These are phyloP conservation scores for Sparus aurata DNA, from an alignment of 2,797 vertebrate genomes.

Conservation along the genomic window DNA sequence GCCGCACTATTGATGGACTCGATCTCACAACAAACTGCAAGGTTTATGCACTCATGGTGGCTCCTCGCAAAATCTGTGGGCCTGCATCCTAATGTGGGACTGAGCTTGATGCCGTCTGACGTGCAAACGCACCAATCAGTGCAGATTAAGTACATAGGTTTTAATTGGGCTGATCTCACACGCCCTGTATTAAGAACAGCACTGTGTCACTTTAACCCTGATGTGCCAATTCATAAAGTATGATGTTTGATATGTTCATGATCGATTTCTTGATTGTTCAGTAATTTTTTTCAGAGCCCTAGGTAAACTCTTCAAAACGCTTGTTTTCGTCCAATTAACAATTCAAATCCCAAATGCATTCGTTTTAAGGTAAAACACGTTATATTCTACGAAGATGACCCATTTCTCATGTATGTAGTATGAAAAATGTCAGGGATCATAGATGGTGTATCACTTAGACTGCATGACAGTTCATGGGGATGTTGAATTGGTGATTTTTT, in stretches of 20 bases:
- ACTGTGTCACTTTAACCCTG: constrained; percentile 21
- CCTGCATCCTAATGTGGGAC: constrained; percentile 66
- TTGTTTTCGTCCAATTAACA: background rate
- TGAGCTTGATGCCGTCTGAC: constrained; percentile 59
- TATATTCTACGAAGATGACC: no score
- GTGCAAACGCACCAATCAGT: constrained; percentile 58
- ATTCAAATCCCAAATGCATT: background rate
- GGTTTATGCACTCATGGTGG: constrained; percentile 61
- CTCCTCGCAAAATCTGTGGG: constrained; percentile 47
- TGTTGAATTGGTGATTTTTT: no score
- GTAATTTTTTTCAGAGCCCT: background rate
- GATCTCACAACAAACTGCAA: constrained; percentile 69
- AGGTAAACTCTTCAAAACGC: background rate
- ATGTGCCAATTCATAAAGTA: constrained; percentile 20
- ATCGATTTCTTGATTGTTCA: background rate
- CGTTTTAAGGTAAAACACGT: background rate
- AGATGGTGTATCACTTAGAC: no score
- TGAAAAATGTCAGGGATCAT: no score
- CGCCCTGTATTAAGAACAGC: constrained; percentile 48
- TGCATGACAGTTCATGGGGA: no score
- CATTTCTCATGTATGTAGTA: no score
- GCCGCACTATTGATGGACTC: constrained; percentile 72
- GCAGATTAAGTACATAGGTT: constrained; percentile 64
- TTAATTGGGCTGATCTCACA: constrained; percentile 57
- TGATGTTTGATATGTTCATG: background rate